Evolutionary conservation across 2,113 vertebrate species (phyloP).

Genomic region (Archilochus colubris): DNA sequence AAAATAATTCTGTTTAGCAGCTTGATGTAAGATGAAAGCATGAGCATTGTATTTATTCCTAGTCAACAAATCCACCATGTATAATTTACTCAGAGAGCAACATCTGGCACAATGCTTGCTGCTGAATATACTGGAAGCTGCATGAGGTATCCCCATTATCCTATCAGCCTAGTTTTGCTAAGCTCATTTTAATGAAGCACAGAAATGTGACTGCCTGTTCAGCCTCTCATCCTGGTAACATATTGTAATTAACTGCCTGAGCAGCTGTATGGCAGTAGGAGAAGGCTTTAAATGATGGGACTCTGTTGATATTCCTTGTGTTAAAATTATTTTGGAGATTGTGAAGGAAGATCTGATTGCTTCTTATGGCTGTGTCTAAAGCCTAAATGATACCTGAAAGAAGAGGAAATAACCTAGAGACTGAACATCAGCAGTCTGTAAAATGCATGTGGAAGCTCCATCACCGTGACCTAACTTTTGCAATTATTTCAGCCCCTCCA

Average conservation of each 20-base stretch:
- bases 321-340: slow-evolving; percentile 44
- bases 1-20: background rate
- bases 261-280: background rate
- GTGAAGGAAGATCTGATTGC: slow-evolving; percentile 53
- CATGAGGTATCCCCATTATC: background rate
- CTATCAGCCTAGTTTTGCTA: slow-evolving; percentile 34
- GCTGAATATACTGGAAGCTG: background rate
- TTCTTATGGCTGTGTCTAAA: slow-evolving; percentile 36
- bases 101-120: background rate
- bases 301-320: slow-evolving; percentile 34
- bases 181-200: slow-evolving; percentile 46
- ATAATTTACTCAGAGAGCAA: background rate
- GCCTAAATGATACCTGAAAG: slow-evolving; percentile 53
- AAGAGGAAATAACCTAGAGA: background rate
- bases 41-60: background rate
- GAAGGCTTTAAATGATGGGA: slow-evolving; percentile 30
- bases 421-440: background rate
- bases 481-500: slow-evolving; percentile 39
- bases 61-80: background rate
- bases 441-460: background rate
- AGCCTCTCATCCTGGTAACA: slow-evolving; percentile 37
- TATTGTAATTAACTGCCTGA: slow-evolving; percentile 67
- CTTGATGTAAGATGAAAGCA: background rate
- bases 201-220: slow-evolving; percentile 15
- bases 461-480: background rate